Evolutionary conservation across 2,113 vertebrate genomes (phyloP), one percentile per base, ranked within the genome.

Genomic region (Macquaria australasica): DNA sequence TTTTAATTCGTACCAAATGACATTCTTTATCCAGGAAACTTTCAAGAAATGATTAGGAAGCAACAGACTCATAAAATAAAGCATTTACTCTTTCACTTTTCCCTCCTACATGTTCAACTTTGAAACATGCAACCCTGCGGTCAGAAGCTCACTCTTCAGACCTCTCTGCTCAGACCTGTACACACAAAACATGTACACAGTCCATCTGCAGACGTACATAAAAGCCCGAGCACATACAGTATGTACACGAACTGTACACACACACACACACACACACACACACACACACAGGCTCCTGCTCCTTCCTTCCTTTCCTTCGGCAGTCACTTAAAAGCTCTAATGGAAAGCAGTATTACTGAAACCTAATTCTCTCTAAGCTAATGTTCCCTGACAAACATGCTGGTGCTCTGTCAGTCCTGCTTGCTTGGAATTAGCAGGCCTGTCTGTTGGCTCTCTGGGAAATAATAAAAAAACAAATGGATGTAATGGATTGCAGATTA

Each of bases 361-460:
- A 84, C 77, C 74, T 76, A 80, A 91, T 86, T 82, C 72, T 85
- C 67, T 85, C 59, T 59, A 3, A 83, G 79, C 87, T 85, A 62
- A 85, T 91, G 83, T 77, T 85, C 88, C 75, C 62, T 84, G 77
- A 91, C 80, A 81, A 86, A 88, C 70, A 62, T 7, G 66, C 71
- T 59, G 64, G 11, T 56, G 1, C 68, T 56, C 64, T 75, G 67
- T 80, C 58, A 77, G 77, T 28, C 6, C 2, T 55, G 63, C 56
- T 78, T 51, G 76, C 63, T 20, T 43, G 8, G 41, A 79, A 73
- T 18, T 18, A 82, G 50, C 72, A 59, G 71, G 51, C 59, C 77
- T 78, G 60, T 39, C 78, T 67, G 69, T 15, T 67, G 21, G 20
- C 62, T 34, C 37, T 56, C 16, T n/a, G 25, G n/a, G n/a, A 71